Conservation (phyloP, 2,113 vertebrate species). For the Gymnobelideus leadbeateri region DNA sequence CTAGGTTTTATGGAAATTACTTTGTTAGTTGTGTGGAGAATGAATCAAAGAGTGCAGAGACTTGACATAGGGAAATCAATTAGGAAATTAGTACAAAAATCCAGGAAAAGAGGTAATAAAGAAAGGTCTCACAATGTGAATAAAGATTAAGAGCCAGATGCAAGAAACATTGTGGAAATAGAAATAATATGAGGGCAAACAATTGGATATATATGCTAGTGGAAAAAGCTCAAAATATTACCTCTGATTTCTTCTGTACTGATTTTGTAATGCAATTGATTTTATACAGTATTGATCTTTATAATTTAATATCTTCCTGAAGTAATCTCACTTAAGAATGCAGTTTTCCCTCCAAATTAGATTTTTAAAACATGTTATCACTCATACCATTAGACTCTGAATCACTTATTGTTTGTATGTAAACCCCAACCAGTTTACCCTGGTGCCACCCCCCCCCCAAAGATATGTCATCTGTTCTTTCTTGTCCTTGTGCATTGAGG, state of each 20-base stretch:
- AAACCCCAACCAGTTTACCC: neutral
- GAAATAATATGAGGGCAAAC: neutral
- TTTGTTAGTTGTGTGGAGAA: neutral
- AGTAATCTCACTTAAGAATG: neutral
- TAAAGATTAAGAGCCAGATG: neutral
- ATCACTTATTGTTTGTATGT: neutral
- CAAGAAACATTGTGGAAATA: neutral
- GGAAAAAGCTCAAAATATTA: neutral
- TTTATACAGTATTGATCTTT: neutral
- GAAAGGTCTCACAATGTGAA: neutral
- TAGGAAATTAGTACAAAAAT: neutral
- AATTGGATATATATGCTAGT: neutral
- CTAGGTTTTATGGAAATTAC: neutral
- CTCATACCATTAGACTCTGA: neutral
- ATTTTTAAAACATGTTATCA: neutral
- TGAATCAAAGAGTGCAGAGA: neutral
- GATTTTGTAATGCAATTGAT: neutral
- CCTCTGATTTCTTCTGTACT: neutral
- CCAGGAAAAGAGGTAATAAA: neutral
- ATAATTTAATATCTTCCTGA: neutral
- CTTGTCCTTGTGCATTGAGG: neutral
- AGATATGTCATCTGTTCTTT: neutral
- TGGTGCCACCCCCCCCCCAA: neutral
- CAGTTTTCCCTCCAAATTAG: neutral
- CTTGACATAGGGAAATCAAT: neutral